Conservation (phyloP, 2,113 vertebrate species). For the Etheostoma cragini region DNA sequence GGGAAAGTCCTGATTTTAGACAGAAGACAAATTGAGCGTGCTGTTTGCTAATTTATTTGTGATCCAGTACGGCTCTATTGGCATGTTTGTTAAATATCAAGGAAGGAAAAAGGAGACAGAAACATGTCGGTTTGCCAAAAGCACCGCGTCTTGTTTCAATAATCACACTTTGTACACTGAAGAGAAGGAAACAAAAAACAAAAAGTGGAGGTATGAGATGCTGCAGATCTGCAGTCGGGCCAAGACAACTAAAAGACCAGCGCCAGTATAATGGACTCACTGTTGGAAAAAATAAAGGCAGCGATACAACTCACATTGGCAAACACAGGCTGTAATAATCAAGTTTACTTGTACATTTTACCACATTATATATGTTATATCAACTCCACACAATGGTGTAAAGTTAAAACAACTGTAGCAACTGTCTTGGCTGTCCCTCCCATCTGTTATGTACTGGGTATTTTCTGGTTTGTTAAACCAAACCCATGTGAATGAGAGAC, state of each 20-base stretch:
- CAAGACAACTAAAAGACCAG: constrained; percentile 33
- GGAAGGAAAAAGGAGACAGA: constrained; percentile 41
- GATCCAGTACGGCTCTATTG: constrained; percentile 15
- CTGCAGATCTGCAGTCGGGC: constrained; percentile 38
- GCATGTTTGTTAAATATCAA: constrained; percentile 56
- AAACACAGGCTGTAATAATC: background rate
- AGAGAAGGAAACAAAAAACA: constrained; percentile 63
- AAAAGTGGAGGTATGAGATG: constrained; percentile 36
- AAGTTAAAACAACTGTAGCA: background rate
- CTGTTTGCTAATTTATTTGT: constrained; percentile 44
- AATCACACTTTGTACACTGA: constrained; percentile 56
- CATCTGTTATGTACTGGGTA: constrained; percentile 1
- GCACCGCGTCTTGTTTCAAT: constrained; percentile 54
- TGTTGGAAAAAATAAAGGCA: constrained; percentile 25
- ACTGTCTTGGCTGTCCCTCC: background rate
- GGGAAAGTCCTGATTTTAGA: constrained; percentile 34
- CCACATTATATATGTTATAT: background rate
- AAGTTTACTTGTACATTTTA: background rate
- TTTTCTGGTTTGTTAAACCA: constrained; percentile 6
- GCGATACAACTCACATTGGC: background rate
- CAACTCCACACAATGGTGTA: background rate
- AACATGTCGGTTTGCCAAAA: constrained; percentile 51
- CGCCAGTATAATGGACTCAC: constrained; percentile 24
- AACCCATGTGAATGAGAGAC: constrained; percentile 14
- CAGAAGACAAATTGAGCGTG: constrained; percentile 34